Evolutionary conservation across 2,797 vertebrate genomes (phyloP), one percentile per base, ranked within the genome.

Genomic region (Passerculus sandwichensis): DNA sequence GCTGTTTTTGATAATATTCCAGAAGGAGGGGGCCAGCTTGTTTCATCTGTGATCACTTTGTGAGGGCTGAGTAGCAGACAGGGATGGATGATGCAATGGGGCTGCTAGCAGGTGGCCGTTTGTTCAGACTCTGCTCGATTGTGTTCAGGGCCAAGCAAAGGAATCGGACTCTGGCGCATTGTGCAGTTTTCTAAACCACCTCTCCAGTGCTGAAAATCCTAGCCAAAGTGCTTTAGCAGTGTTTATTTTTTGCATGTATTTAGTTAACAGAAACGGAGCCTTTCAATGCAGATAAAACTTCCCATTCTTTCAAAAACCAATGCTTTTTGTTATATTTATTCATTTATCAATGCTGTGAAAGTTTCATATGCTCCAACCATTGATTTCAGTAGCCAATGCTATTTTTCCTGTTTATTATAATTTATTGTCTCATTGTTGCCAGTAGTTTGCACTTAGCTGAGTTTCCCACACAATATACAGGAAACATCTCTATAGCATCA

Each of bases 391-490:
- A 97, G 96, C 97, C 97, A 96, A 85, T 96, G 97, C 96, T 97
- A 98, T 98, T 98, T 98, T 98, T 98, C 98, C 98, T 98, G 98
- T 98, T 98, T 98, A 98, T 98, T 96, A 95, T 98, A 98, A 98
- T 98, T 98, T 98, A 98, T 98, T 98, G 98, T 98, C 98, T 97
- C 96, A 98, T 98, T 98, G 98, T 98, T 98, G 97, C 96, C 11
- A 25, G 97, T 93, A 94, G 92, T 96, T 97, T 98, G 97, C 98
- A 95, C 97, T 98, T 97, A 32, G 96, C 88, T 94, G 85, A 96
- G 91, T 98, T 98, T 98, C 98, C 98, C 98, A 98, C 98, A 97
- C 97, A 97, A 97, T 67, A 96, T 95, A 95, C 98, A 98, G 98
- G 98, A 98, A 98, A 95, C 96, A 61, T 91, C 90, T 97, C 97